A percentile compares a stretch with the other conserved stretches of the same genome.
These are phyloP conservation scores for Myocastor coypus DNA, from an alignment of 2,113 vertebrate genomes.

Conservation along the genomic window DNA sequence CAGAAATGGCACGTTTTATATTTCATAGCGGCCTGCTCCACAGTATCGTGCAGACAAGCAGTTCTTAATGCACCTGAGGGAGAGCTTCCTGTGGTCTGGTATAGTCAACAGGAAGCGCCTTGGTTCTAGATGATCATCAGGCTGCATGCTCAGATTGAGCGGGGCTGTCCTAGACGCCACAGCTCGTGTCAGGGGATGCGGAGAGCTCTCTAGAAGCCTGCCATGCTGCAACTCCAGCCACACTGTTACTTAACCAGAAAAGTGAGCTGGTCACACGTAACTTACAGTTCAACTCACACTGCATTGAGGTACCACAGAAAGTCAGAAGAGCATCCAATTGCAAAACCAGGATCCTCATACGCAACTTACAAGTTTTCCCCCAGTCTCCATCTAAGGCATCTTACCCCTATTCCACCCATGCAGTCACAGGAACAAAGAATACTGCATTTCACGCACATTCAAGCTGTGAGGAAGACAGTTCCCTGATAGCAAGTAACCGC, in stretches of 20 bases:
- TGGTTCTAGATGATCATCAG: rapidly evolving
- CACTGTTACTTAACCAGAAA: not conserved
- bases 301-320: not conserved
- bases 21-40: rapidly evolving
- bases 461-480: not conserved
- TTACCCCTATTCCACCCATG: not conserved
- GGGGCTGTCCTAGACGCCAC: rapidly evolving
- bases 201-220: not conserved
- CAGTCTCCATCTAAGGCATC: not conserved
- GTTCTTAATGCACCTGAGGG: too few relatives aligned
- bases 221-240: rapidly evolving
- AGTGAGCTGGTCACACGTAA: not conserved
- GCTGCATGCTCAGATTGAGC: not conserved
- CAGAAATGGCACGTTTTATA: not conserved
- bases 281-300: not conserved
- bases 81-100: not conserved
- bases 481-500: not conserved
- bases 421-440: not conserved
- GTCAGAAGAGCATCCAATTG: not conserved
- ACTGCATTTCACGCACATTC: not conserved
- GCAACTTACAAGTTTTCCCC: not conserved
- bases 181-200: not conserved
- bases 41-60: rapidly evolving
- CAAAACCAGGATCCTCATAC: not conserved
- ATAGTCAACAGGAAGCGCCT: rapidly evolving